Evolutionary conservation across 1,140 invertebrate species (phyloP), one percentile per base, ranked within the genome.

Genomic region (Mya arenaria): DNA sequence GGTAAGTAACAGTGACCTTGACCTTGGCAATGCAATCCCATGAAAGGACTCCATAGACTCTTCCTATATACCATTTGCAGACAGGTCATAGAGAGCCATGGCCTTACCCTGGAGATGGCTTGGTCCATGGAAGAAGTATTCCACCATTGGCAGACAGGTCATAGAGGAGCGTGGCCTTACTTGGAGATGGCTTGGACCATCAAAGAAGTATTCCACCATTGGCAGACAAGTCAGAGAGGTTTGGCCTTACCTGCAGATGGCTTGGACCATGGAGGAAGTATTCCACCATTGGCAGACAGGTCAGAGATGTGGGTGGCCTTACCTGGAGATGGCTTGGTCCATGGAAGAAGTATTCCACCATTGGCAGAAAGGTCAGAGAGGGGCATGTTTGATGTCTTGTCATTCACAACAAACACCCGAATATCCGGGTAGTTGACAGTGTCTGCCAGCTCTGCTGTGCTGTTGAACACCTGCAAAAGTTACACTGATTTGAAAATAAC

Each of bases 401-500:
- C 3, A 37, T 66, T 68, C 6, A 60, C 62, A 0, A 55, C 84
- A 44, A 89, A 87, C n/a, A 89, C 36, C n/a, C 88, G 41, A 44
- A 89, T 84, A 44, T 86, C 39, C 13, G 80, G 77, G 34, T 85
- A 89, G 39, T 84, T 82, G 0, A 37, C n/a, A 0, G 86, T 82
- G 39, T 83, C 86, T 23, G 19, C 36, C 0, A 84, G 30, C 63
- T 89, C 88, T 25, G 71, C n/a, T 23, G 30, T 79, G n/a, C 71
- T 85, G 74, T 87, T 87, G 17, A 85, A n/a, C 44, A 52, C 34
- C 52, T 55, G 17, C 56, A 28, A 91, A 92, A 92, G 78, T 92
- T 92, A 62, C 88, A 90, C 71, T 92, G 91, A 8, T 91, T 91
- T 41, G 89, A 90, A 81, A 91, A 92, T 0, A 92, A 30, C 90